These are phyloP conservation scores for Orthosia gracilis DNA, from an alignment of 2,888 invertebrate species.

Conservation along the genomic window DNA sequence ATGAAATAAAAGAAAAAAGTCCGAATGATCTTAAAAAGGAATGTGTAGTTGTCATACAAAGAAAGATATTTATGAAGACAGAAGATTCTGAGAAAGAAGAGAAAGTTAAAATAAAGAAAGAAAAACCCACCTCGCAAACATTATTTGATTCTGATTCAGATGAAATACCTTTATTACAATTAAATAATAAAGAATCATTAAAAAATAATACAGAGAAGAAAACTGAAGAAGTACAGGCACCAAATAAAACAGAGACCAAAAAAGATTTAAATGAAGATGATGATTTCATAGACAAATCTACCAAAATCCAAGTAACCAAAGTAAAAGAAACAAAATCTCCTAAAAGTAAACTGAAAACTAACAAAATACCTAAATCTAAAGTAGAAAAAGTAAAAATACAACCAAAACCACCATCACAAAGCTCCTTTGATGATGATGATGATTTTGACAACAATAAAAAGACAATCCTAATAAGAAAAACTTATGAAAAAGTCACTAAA, in stretches of 20 bases:
- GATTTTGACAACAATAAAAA: conserved; percentile 77
- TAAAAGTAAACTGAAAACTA: conserved; percentile 70
- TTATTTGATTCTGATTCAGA: conserved; percentile 84
- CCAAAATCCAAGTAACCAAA: conserved; percentile 55
- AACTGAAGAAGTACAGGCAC: conserved; percentile 4
- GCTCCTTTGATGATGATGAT: conserved; percentile 81
- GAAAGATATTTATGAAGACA: conserved; percentile 79
- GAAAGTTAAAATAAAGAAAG: conserved; percentile 30
- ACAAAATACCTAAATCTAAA: conserved; percentile 60
- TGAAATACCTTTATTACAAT: conserved; percentile 79
- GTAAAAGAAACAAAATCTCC: conserved; percentile 66
- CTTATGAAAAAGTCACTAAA: conserved; percentile 81
- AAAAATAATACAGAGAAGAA: conserved; percentile 25
- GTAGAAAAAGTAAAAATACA: conserved; percentile 40
- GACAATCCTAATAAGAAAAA: conserved; percentile 83
- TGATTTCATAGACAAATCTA: conserved; percentile 73
- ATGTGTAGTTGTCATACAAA: conserved; percentile 87
- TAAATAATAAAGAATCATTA: conserved; percentile 71
- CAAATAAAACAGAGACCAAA: background rate
- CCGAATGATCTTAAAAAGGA: conserved; percentile 86
- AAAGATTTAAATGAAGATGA: conserved; percentile 69
- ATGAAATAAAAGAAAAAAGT: conserved; percentile 69
- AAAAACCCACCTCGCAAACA: conserved; percentile 69
- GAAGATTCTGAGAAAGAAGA: conserved; percentile 46
- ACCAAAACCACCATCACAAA: conserved; percentile 70